Evolutionary conservation across 2,113 vertebrate genomes (phyloP).

Genomic region (Labrus mixtus): DNA sequence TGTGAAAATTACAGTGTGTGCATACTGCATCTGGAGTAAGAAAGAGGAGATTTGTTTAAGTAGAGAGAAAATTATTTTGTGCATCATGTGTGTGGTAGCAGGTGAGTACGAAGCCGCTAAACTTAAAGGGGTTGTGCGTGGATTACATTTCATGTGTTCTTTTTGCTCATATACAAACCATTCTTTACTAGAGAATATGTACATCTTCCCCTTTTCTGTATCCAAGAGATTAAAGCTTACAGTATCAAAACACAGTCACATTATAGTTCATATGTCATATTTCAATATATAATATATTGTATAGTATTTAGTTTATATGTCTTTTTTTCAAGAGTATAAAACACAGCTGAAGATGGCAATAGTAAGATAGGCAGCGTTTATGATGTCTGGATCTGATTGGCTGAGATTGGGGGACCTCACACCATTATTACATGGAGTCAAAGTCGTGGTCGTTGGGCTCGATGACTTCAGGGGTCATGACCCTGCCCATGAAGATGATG

Average conservation of each 20-base stretch:
- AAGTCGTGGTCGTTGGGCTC: slow-evolving; percentile 90
- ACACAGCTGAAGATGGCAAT: slow-evolving; percentile 71
- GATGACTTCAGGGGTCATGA: slow-evolving; percentile 96
- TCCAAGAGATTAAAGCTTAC: slow-evolving; percentile 78
- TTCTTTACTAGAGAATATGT: slow-evolving; percentile 73
- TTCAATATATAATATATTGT: slow-evolving; percentile 77
- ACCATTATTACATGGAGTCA: slow-evolving; percentile 88
- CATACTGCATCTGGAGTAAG: slow-evolving; percentile 24
- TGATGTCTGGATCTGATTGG: slow-evolving; percentile 64
- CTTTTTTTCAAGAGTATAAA: slow-evolving; percentile 74
- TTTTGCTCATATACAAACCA: slow-evolving; percentile 56
- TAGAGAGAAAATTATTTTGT: slow-evolving; percentile 39
- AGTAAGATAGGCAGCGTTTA: slow-evolving; percentile 73
- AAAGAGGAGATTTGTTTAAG: slow-evolving; percentile 33
- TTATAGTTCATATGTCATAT: slow-evolving; percentile 63
- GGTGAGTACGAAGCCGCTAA: slow-evolving; percentile 54
- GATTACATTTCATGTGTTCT: slow-evolving; percentile 62
- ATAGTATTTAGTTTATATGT: slow-evolving; percentile 61
- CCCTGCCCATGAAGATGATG: slow-evolving; percentile 95
- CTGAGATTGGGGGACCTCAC: slow-evolving; percentile 28
- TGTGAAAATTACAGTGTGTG: slow-evolving; percentile 42
- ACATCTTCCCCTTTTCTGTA: slow-evolving; percentile 64
- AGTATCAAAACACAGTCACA: slow-evolving; percentile 83
- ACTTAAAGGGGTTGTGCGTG: slow-evolving; percentile 68
- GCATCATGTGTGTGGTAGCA: slow-evolving; percentile 26